These are phyloP conservation scores for Megaceryle maxima DNA, from an alignment of 2,113 vertebrate genomes.

Conservation along the genomic window DNA sequence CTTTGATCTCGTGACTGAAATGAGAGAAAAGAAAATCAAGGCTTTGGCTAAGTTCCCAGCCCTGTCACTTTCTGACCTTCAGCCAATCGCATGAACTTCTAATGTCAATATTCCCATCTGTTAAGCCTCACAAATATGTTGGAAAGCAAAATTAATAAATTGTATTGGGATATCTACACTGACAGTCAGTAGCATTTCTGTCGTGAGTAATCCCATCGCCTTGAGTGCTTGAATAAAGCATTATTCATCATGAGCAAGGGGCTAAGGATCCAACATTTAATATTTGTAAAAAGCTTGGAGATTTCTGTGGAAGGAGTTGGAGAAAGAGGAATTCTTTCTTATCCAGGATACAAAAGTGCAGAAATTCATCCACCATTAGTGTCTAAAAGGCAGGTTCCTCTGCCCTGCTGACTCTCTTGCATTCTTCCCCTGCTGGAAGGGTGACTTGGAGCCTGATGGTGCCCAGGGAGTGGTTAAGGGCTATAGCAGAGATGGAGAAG, in stretches of 20 bases:
- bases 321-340: not conserved
- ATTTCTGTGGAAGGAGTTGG: not conserved
- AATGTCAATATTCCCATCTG: conserved; percentile 56
- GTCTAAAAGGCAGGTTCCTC: not conserved
- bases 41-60: conserved; percentile 39
- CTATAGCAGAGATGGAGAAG: not conserved
- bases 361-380: not conserved
- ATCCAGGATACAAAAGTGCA: not conserved
- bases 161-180: not conserved
- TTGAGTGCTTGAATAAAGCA: not conserved
- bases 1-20: not conserved
- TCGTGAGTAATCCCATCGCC: conserved; percentile 1
- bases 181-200: not conserved
- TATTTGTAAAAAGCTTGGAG: not conserved
- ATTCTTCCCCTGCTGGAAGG: not conserved
- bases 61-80: conserved; percentile 38
- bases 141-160: conserved; percentile 45
- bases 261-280: not conserved
- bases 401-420: not conserved
- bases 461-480: not conserved
- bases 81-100: conserved; percentile 47
- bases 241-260: not conserved
- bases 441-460: not conserved
- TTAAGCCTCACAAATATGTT: not conserved
- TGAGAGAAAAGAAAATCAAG: not conserved